phyloP scores from a whole-genome alignment of 1,140 invertebrate genomes.

The Panagrolaimus sp. region DNA sequence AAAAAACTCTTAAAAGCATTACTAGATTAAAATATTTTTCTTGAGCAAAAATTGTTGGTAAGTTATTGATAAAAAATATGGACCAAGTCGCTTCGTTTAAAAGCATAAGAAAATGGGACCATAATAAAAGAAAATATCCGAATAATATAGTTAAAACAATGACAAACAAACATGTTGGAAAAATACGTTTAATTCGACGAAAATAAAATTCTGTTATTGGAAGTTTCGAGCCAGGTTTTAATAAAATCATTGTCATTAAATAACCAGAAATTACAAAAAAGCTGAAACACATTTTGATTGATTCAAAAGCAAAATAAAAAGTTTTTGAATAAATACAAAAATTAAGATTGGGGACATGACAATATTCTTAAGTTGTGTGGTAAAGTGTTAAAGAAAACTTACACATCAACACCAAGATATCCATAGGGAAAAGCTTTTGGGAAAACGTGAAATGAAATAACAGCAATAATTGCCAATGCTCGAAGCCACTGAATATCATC shows the following conservation, averaged over 20 bases:
- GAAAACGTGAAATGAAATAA: not conserved
- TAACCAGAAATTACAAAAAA: slow-evolving; percentile 2
- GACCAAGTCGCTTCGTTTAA: not conserved
- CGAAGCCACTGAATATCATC: not conserved
- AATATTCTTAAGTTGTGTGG: no score
- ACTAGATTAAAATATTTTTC: not conserved
- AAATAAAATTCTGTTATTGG: not conserved
- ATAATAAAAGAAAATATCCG: not conserved
- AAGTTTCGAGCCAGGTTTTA: not conserved
- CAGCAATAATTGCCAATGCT: not conserved
- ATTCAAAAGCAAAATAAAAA: no score
- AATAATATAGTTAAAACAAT: not conserved
- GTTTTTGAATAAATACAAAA: not conserved
- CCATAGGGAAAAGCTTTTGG: not conserved
- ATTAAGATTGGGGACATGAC: no score
- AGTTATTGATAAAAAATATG: not conserved
- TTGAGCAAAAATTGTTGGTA: not conserved
- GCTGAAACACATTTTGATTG: no score
- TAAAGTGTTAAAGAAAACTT: not conserved
- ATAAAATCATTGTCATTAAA: not conserved
- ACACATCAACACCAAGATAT: not conserved
- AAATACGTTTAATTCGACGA: slow-evolving; percentile 10
- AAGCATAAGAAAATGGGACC: not conserved
- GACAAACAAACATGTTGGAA: not conserved
- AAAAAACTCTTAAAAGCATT: no score